These are phyloP conservation scores for Alviniconcha marisindica DNA, from an alignment of 1,140 invertebrate genomes.

Conservation along the genomic window DNA sequence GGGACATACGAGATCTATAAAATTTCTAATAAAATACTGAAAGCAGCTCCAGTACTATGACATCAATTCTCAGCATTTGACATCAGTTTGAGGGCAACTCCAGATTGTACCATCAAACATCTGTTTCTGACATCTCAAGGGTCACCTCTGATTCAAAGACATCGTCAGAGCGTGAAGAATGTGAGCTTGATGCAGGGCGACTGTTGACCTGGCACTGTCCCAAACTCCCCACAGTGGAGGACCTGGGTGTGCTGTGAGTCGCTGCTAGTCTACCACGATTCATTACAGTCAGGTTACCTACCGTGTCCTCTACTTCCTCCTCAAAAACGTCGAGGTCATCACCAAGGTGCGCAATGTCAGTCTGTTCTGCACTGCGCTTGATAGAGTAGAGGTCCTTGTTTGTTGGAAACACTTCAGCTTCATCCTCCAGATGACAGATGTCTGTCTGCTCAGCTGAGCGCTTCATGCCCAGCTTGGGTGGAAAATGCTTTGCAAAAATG, in stretches of 20 bases:
- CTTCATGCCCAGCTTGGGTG: slow-evolving; percentile 34
- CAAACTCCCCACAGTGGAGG: slow-evolving; percentile 33
- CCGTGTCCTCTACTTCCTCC: slow-evolving; percentile 44
- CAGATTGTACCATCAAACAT: too few species aligned
- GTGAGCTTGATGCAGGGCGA: slow-evolving; percentile 41
- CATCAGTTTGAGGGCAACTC: too few species aligned
- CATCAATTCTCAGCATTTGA: too few species aligned
- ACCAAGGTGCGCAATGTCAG: slow-evolving; percentile 57
- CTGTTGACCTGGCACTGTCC: slow-evolving; percentile 36
- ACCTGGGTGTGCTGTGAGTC: slow-evolving; percentile 24
- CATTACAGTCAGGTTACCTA: slow-evolving; percentile 35
- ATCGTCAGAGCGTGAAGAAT: slow-evolving; percentile 52
- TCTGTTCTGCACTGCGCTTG: slow-evolving; percentile 57
- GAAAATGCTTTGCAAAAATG: slow-evolving; percentile 21
- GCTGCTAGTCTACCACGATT: slow-evolving; percentile 4
- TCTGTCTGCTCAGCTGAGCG: slow-evolving; percentile 34
- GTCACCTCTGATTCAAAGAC: slow-evolving; percentile 48
- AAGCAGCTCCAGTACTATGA: too few species aligned
- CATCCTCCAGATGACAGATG: slow-evolving; percentile 54
- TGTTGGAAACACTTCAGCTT: slow-evolving; percentile 46
- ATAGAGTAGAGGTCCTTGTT: slow-evolving; percentile 46
- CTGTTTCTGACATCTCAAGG: slow-evolving; percentile 43
- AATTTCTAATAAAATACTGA: too few species aligned
- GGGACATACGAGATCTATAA: too few species aligned
- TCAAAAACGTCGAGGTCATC: slow-evolving; percentile 56